Conservation (phyloP, 2,797 vertebrate species). For the Ceryle rudis region DNA sequence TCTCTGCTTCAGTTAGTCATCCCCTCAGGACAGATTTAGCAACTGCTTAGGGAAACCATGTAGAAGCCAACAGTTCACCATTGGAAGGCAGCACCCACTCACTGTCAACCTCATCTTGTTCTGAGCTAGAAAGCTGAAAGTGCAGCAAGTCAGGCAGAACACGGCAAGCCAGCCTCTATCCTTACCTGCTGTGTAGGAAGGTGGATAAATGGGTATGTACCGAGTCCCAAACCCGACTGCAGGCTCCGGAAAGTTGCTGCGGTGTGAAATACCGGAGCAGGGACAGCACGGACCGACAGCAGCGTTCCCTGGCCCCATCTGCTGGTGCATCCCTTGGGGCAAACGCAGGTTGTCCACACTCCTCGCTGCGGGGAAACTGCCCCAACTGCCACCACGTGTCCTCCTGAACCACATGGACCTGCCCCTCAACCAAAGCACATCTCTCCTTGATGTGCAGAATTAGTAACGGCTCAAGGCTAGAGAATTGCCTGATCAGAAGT, state of each 20-base stretch:
- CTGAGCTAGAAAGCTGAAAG: constrained; percentile 8
- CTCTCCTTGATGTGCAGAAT: neutral
- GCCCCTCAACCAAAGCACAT: neutral
- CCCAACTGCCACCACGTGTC: fast-evolving
- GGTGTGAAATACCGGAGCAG: neutral
- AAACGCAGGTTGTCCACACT: neutral
- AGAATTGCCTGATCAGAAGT: neutral
- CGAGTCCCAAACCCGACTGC: neutral
- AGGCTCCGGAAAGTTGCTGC: neutral
- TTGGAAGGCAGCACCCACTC: constrained; percentile 63
- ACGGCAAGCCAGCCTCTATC: neutral
- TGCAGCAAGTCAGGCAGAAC: constrained; percentile 2
- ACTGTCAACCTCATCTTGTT: constrained; percentile 19
- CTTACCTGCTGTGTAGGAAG: constrained; percentile 29
- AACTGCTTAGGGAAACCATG: constrained; percentile 57
- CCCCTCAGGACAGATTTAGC: constrained; percentile 60
- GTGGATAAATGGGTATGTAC: neutral
- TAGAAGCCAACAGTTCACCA: constrained; percentile 45
- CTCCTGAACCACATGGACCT: fast-evolving
- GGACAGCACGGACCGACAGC: neutral
- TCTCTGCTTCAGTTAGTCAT: constrained; percentile 67
- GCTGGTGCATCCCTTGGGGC: neutral
- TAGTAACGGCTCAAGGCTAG: neutral
- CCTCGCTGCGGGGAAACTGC: neutral
- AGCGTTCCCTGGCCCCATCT: neutral